Conservation (phyloP, 1,140 invertebrate genomes). For the Drosophila busckii region DNA sequence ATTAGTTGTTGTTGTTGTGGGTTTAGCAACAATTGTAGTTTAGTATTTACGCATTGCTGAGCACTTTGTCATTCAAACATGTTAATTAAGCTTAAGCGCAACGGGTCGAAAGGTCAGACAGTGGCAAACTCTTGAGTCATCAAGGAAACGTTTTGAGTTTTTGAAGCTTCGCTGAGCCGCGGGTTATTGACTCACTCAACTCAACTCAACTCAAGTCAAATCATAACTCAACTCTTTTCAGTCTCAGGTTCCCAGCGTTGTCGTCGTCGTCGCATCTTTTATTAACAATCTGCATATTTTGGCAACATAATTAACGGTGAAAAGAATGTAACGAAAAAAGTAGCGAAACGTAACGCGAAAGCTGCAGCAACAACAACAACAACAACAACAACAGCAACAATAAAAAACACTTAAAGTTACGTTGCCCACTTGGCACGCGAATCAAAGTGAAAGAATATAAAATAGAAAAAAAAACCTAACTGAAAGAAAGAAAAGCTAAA, state of each 20-base stretch:
- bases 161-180: too few species aligned
- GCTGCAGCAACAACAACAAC: slow-evolving; percentile 18
- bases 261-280: slow-evolving; percentile 54
- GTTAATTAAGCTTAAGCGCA: slow-evolving; percentile 32
- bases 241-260: too few species aligned
- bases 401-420: slow-evolving; percentile 26
- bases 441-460: slow-evolving; percentile 41
- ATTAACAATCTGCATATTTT: slow-evolving; percentile 74
- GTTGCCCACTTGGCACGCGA: slow-evolving; percentile 49
- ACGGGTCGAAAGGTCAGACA: slow-evolving; percentile 52
- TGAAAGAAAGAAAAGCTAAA: background rate
- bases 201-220: too few species aligned
- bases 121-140: slow-evolving; percentile 41
- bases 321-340: slow-evolving; percentile 77
- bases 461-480: slow-evolving; percentile 18
- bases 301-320: slow-evolving; percentile 76
- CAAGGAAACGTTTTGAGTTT: slow-evolving; percentile 43
- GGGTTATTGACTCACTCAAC: slow-evolving; percentile 62
- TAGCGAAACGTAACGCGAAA: slow-evolving; percentile 76
- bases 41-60: slow-evolving; percentile 77
- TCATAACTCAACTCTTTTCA: too few species aligned
- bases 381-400: slow-evolving; percentile 11
- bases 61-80: slow-evolving; percentile 68
- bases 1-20: slow-evolving; percentile 16
- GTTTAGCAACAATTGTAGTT: slow-evolving; percentile 47